A percentile compares a stretch with the other conserved stretches of the same genome.
phyloP scores from a whole-genome alignment of 2,113 vertebrate species.

The Danionella cerebrum region DNA sequence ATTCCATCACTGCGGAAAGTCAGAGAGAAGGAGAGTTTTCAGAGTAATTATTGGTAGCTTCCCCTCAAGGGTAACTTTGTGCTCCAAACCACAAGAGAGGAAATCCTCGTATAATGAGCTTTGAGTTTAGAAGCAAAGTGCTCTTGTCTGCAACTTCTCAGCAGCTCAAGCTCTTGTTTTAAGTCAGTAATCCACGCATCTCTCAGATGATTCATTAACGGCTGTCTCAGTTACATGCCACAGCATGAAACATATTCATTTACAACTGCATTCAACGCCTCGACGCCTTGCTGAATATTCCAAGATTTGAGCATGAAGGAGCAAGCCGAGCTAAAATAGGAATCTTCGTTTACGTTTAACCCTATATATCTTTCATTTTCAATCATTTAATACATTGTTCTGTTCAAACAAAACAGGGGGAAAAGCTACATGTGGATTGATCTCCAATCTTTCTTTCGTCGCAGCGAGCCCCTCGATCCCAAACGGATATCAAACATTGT shows the following conservation, averaged over 20 bases:
- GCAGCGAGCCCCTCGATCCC: too few relatives aligned
- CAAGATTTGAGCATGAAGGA: not conserved
- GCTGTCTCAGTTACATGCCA: not conserved
- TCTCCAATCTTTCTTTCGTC: too few relatives aligned
- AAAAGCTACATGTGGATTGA: too few relatives aligned
- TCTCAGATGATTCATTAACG: not conserved
- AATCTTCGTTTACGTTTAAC: too few relatives aligned
- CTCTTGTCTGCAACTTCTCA: not conserved
- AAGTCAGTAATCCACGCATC: not conserved
- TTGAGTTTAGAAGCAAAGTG: conserved; percentile 1
- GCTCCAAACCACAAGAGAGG: not conserved
- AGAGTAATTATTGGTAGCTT: not conserved
- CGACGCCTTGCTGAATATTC: conserved; percentile 6
- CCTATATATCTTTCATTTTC: too few relatives aligned
- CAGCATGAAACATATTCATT: not conserved
- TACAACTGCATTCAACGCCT: not conserved
- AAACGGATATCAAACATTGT: too few relatives aligned
- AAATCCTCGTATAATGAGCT: conserved; percentile 1
- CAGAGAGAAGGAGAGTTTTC: not conserved
- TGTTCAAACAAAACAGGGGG: too few relatives aligned
- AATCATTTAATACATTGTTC: too few relatives aligned
- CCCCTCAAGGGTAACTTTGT: not conserved
- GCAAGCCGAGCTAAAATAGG: not conserved
- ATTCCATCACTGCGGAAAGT: not conserved
- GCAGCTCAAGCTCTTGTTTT: not conserved